Evolutionary conservation across 1,140 invertebrate genomes (phyloP).

Genomic region (Lethrus apterus): DNA sequence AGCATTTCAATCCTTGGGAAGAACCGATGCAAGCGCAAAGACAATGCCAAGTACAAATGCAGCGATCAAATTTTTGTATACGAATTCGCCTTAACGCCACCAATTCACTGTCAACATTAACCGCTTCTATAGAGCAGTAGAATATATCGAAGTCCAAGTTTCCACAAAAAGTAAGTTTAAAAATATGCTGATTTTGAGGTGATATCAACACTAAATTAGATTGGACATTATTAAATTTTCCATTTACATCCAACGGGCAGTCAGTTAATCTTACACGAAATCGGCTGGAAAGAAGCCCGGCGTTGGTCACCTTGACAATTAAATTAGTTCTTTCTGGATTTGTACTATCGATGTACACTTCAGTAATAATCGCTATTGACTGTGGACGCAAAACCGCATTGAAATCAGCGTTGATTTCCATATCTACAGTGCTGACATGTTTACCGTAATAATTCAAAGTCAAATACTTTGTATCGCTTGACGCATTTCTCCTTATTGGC

Average conservation of each 20-base stretch:
- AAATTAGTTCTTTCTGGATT: slow-evolving; percentile 37
- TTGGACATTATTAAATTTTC: slow-evolving; percentile 38
- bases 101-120: slow-evolving; percentile 39
- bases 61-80: slow-evolving; percentile 40
- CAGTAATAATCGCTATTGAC: slow-evolving; percentile 38
- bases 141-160: slow-evolving; percentile 36
- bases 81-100: slow-evolving; percentile 40
- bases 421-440: slow-evolving; percentile 39
- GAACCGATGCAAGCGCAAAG: slow-evolving; percentile 39
- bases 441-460: slow-evolving; percentile 37
- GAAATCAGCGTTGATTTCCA: slow-evolving; percentile 42
- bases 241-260: slow-evolving; percentile 41
- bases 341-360: slow-evolving; percentile 42
- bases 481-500: slow-evolving; percentile 35
- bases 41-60: slow-evolving; percentile 45
- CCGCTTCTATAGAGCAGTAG: slow-evolving; percentile 41
- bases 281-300: slow-evolving; percentile 35
- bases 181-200: slow-evolving; percentile 41
- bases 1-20: slow-evolving; percentile 35
- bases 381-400: slow-evolving; percentile 40
- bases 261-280: slow-evolving; percentile 40
- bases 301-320: slow-evolving; percentile 42
- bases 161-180: slow-evolving; percentile 37
- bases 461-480: slow-evolving; percentile 36
- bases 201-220: slow-evolving; percentile 36